Evolutionary conservation across 2,888 invertebrate genomes (phyloP).

Genomic region (Thyatira batis): DNA sequence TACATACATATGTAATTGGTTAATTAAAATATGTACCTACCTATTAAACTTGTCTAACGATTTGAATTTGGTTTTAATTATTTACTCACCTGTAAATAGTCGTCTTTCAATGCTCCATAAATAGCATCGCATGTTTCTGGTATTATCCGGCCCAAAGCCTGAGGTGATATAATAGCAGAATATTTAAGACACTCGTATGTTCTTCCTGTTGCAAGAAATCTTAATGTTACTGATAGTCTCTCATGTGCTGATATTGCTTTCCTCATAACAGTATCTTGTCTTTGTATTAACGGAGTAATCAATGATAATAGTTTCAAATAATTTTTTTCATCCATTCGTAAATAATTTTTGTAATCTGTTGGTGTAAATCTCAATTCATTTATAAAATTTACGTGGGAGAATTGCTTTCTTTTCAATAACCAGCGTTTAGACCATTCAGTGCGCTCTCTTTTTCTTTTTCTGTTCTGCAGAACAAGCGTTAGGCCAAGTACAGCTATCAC

Average conservation of each 20-base stretch:
- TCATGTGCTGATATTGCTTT: slow-evolving; percentile 9
- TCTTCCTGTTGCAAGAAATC: slow-evolving; percentile 10
- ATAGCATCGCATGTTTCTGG: slow-evolving; percentile 10
- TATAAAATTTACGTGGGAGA: slow-evolving; percentile 21
- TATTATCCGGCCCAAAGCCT: slow-evolving; percentile 8
- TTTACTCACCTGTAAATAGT: background rate
- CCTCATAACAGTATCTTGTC: slow-evolving; percentile 8
- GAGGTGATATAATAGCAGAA: slow-evolving; percentile 11
- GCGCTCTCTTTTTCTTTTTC: slow-evolving; percentile 13
- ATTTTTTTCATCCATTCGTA: slow-evolving; percentile 24
- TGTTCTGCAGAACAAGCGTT: slow-evolving; percentile 15
- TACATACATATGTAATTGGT: background rate
- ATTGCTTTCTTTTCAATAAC: slow-evolving; percentile 20
- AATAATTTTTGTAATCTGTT: slow-evolving; percentile 26
- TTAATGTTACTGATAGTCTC: slow-evolving; percentile 6
- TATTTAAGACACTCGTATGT: slow-evolving; percentile 10
- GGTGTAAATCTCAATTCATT: slow-evolving; percentile 20
- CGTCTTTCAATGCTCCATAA: slow-evolving; percentile 6
- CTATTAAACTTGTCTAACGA: slow-evolving; percentile 5
- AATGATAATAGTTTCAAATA: slow-evolving; percentile 17
- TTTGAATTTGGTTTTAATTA: slow-evolving; percentile 9
- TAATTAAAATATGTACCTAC: slow-evolving; percentile 6
- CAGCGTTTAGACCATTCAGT: slow-evolving; percentile 20
- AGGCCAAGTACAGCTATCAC: slow-evolving; percentile 13
- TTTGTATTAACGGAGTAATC: slow-evolving; percentile 10